Evolutionary conservation across 2,797 vertebrate species (phyloP).

Genomic region (Austrolebias charrua): DNA sequence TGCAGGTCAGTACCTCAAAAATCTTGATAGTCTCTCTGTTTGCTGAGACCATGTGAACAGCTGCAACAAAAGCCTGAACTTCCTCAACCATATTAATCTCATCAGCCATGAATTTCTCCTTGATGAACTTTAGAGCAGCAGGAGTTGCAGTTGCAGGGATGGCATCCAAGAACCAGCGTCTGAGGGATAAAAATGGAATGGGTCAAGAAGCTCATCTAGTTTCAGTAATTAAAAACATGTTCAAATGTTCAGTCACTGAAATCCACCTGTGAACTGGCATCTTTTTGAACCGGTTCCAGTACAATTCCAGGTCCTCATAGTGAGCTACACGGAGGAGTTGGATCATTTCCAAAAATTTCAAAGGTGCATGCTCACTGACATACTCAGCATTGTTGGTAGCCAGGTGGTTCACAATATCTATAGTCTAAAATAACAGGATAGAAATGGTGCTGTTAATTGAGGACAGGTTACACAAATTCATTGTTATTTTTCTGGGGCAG

Average conservation of each 20-base stretch:
- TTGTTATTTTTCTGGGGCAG: neutral
- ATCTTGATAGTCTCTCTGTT: constrained; percentile 68
- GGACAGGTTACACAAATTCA: neutral
- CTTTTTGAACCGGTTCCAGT: constrained; percentile 73
- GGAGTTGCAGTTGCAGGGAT: constrained; percentile 75
- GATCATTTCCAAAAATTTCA: constrained; percentile 80
- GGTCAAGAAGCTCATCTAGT: neutral
- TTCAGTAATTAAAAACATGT: neutral
- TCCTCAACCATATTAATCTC: too few relatives aligned
- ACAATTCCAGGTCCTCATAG: constrained; percentile 70
- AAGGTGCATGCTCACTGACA: constrained; percentile 77
- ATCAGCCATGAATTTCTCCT: too few relatives aligned
- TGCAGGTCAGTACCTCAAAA: constrained; percentile 55
- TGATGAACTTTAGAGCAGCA: too few relatives aligned
- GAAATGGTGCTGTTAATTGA: neutral
- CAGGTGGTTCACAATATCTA: constrained; percentile 76
- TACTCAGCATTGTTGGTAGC: constrained; percentile 62
- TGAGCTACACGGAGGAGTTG: constrained; percentile 78
- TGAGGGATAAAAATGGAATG: constrained; percentile 44
- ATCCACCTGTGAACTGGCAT: constrained; percentile 76
- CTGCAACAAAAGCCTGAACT: too few relatives aligned
- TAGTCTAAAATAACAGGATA: constrained; percentile 66
- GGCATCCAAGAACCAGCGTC: constrained; percentile 81
- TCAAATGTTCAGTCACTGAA: constrained; percentile 14
- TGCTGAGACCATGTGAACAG: constrained; percentile 79